phyloP scores from a whole-genome alignment of 2,113 vertebrate genomes.

The Promerops cafer region DNA sequence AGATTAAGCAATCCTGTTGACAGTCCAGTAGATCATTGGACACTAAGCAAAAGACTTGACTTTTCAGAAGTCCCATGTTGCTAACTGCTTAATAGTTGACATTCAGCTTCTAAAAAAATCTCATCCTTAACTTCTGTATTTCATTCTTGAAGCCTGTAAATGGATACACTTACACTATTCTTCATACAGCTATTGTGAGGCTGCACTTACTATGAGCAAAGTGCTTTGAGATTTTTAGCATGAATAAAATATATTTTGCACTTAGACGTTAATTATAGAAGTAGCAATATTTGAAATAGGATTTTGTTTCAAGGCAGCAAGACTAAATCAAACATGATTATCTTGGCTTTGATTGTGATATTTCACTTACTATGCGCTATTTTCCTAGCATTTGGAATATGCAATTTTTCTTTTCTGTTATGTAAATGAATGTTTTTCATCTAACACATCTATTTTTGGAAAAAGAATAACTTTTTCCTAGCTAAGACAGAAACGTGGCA shows the following conservation, averaged over 20 bases:
- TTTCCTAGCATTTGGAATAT: conserved; percentile 32
- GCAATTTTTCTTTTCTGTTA: conserved; percentile 40
- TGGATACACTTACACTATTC: not conserved
- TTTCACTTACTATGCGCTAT: conserved; percentile 32
- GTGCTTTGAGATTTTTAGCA: conserved; percentile 17
- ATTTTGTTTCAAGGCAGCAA: conserved; percentile 38
- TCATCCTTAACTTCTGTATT: not conserved
- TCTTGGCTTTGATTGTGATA: conserved; percentile 46
- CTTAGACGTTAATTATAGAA: conserved; percentile 37
- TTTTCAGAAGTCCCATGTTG: not conserved
- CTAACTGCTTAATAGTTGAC: not conserved
- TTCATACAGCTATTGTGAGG: not conserved
- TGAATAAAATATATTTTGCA: conserved; percentile 53
- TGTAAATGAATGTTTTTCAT: conserved; percentile 51
- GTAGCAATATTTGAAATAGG: conserved; percentile 41
- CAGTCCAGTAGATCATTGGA: not conserved
- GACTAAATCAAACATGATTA: conserved; percentile 53
- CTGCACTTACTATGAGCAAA: not conserved
- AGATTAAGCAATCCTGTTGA: not conserved
- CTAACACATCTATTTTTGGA: conserved; percentile 29
- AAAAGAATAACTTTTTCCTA: not conserved
- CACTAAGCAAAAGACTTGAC: not conserved
- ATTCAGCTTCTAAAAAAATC: not conserved
- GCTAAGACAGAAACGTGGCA: not conserved
- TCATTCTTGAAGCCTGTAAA: not conserved